Evolutionary conservation across 2,797 vertebrate genomes (phyloP).

Genomic region (Dallia pectoralis): DNA sequence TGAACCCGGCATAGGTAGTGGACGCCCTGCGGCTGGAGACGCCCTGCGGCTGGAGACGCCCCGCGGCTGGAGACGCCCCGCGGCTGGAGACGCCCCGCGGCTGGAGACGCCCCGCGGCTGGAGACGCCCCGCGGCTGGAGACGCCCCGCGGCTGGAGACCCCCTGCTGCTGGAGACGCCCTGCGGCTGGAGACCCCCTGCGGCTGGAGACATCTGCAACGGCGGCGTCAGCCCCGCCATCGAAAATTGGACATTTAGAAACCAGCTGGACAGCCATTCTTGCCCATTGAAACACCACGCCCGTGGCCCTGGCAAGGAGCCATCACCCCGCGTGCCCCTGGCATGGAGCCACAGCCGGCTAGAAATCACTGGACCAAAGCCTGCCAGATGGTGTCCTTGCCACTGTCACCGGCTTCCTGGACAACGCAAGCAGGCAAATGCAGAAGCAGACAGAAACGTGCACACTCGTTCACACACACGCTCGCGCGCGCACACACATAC

Average conservation of each 20-base stretch:
- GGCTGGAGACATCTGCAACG: conserved; percentile 71
- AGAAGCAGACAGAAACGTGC: neutral
- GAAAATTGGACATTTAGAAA: conserved; percentile 78
- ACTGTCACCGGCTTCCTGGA: conserved; percentile 52
- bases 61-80: too few species aligned
- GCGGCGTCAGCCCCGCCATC: conserved; percentile 59
- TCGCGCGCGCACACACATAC: too few species aligned
- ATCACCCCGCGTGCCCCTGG: neutral
- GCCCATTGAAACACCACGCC: conserved; percentile 62
- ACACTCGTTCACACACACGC: neutral
- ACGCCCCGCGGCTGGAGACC: too few species aligned
- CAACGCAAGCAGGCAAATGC: neutral
- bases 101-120: too few species aligned
- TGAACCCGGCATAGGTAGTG: conserved; percentile 60
- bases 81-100: too few species aligned
- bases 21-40: conserved; percentile 62
- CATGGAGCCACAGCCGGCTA: neutral
- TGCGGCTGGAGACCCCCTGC: conserved; percentile 64
- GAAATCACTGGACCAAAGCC: neutral
- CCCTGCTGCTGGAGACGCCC: too few species aligned
- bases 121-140: too few species aligned
- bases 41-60: conserved; percentile 66
- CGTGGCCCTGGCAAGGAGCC: conserved; percentile 62
- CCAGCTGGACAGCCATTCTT: conserved; percentile 70
- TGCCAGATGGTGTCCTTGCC: conserved; percentile 57